Base-by-base conservation (phyloP, 2,797 vertebrate genomes). In the Enoplosus armatus region DNA sequence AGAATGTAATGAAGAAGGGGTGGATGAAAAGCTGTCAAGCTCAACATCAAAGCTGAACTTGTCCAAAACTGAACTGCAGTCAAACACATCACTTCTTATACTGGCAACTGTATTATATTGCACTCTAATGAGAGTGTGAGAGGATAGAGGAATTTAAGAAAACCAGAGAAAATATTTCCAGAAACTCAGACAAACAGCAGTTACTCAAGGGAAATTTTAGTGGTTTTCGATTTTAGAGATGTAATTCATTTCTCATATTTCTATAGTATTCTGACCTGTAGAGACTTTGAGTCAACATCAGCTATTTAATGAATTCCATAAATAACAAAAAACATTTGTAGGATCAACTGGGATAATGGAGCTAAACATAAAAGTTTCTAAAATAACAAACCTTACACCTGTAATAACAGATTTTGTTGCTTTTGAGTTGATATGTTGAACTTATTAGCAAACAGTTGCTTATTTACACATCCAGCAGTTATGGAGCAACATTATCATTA, bases 1-100 rank as follows among this genome's bases (percentile, higher is more conserved):
- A 60, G 66, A 61, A 50, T 72, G 66, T 74, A 65, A 84, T 84
- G 60, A 76, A 66, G 77, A 80, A 73, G 45, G n/a, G 59, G 20
- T 45, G 48, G 54, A 22, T 82, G 47, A 71, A 67, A 76, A 73
- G 63, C 62, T 67, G 69, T 65, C 72, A 55, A 31, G 2, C 58
- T 29, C 35, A 10, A 8, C 26, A 43, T 71, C 53, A 60, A 63
- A 77, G 14, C 10, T 61, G 24, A 53, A 39, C 48, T n/a, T 9
- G 15, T 48, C 27, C 18, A 22, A 72, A 41, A 75, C 9, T 35
- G 20, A 72, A 39, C 48, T 63, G 18, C 3, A 63, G 45, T 53
- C 20, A 64, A 70, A 67, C 15, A 41, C 8, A 5, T 26, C 8
- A 12, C 56, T 63, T 80, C 4, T 2, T 22, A 9, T 29, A 18